Base-by-base conservation (phyloP, 2,888 invertebrate genomes). In the Cyclophora albipunctata region DNA sequence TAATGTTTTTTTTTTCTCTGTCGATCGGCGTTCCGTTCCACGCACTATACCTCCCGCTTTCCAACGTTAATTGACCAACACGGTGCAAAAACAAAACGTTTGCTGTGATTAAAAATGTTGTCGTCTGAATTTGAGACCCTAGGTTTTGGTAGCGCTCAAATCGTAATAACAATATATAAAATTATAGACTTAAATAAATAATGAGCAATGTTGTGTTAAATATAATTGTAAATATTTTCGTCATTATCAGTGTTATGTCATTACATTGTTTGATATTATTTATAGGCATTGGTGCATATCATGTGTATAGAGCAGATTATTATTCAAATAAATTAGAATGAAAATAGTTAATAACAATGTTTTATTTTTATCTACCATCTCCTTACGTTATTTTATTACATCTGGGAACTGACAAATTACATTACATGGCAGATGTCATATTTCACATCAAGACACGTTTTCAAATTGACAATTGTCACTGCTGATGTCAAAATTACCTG, bases 231-330 rank as follows among this genome's bases (percentile, higher is more conserved):
- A 75, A 81, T 78, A 75, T 64, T 78, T 58, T 43, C 66, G 72
- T 79, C 75, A 75, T 80, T 71, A 73, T 70, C 67, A 63, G 67
- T 71, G 75, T 74, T 72, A 71, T 75, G 20, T 81, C 76, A 78
- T 80, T 64, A 68, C 73, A 77, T 83, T 64, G 74, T 86, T 86
- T 84, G 73, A 84, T 43, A 5, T 88, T 78, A 86, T 87, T 87
- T 85, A 84, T 87, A 87, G 83, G 80, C 87, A 87, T 87, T 87
- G 88, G 87, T 87, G 88, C 88, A 88, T 88, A 88, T 88, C 88
- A 88, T 86, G 88, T 88, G 87, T 86, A 85, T 87, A 87, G 85
- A 79, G 78, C 87, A 84, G 86, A 86, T 83, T 87, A 84, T 82
- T 86, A 88, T 81, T 86, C 87, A 79, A 88, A 86, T 87, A 87